These are phyloP conservation scores for Dicentrarchus labrax DNA, from an alignment of 2,113 vertebrate species.

Conservation along the genomic window DNA sequence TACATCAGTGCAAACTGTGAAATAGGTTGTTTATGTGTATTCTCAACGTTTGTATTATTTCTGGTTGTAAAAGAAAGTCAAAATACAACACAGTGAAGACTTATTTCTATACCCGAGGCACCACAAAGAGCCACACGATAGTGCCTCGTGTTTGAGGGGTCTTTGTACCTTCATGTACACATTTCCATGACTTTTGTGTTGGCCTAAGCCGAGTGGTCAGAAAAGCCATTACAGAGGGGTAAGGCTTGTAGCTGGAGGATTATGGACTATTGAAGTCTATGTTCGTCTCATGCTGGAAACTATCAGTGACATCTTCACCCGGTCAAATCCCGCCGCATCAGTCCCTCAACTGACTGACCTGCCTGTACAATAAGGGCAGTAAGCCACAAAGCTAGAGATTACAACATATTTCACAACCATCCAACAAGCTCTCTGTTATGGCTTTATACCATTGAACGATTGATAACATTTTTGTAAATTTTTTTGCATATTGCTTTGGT, in stretches of 20 bases:
- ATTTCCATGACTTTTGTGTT: constrained; percentile 80
- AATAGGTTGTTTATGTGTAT: constrained; percentile 15
- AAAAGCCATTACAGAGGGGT: constrained; percentile 83
- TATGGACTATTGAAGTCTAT: constrained; percentile 79
- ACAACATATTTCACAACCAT: constrained; percentile 10
- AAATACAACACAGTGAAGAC: background rate
- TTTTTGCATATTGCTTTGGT: background rate
- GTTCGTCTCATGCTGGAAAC: constrained; percentile 77
- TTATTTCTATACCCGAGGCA: background rate
- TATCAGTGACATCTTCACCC: constrained; percentile 83
- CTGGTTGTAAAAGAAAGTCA: background rate
- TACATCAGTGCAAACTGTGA: constrained; percentile 38
- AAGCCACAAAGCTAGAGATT: constrained; percentile 41
- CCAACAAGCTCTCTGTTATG: background rate
- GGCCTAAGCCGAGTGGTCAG: constrained; percentile 75
- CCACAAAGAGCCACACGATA: constrained; percentile 20
- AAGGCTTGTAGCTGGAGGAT: constrained; percentile 77
- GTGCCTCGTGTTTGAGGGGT: constrained; percentile 16
- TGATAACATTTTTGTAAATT: background rate
- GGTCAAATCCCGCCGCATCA: constrained; percentile 80
- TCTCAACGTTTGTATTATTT: constrained; percentile 6
- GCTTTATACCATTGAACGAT: background rate
- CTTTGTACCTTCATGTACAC: constrained; percentile 67
- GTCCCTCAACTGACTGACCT: constrained; percentile 64
- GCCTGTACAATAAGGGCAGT: constrained; percentile 55